Base-by-base conservation (phyloP, 2,113 vertebrate genomes). In the Hypocryptadius cinnamomeus region DNA sequence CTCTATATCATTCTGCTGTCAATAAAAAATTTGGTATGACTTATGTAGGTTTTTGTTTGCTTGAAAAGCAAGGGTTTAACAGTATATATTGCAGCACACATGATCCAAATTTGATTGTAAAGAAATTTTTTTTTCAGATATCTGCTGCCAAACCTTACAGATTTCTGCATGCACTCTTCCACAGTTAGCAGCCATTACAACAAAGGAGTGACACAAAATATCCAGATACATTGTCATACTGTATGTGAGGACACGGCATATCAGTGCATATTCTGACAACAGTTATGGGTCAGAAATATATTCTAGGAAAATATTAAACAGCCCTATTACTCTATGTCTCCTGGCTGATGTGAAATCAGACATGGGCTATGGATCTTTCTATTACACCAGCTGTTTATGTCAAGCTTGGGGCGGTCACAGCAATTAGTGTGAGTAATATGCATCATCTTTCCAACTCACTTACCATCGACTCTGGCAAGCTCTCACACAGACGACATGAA, bases 321-420 rank as follows among this genome's bases (percentile, higher is more conserved):
- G 37, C 16, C 24, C 14, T 72, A 53, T 84, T 82, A 71, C 12
- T 71, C 65, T 72, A 21, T 79, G 79, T 87, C 53, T 76, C 31
- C 81, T 76, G 80, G 48, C 20, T 85, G 24, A 72, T 84, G 73
- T 72, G 61, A 87, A 85, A 89, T 92, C 69, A 85, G 65, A 87
- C 44, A 85, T 39, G 57, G 48, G n/a, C 79, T 81, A 69, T 84
- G 35, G 73, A 74, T 84, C 57, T 89, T 92, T 60, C 48, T 81
- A 28, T 84, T 89, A 81, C 53, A 94, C 53, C 71, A 73, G 85
- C 60, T 95, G 92, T 83, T 95, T 85, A 57, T 83, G 63, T 77
- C 76, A 83, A 77, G 71, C 54, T 65, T 83, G 68, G 54, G 66
- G 87, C 2, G 0, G 63, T 83, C 50, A 73, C 64, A 73, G 71